phyloP scores from a whole-genome alignment of 2,113 vertebrate genomes.

The Fulica atra region DNA sequence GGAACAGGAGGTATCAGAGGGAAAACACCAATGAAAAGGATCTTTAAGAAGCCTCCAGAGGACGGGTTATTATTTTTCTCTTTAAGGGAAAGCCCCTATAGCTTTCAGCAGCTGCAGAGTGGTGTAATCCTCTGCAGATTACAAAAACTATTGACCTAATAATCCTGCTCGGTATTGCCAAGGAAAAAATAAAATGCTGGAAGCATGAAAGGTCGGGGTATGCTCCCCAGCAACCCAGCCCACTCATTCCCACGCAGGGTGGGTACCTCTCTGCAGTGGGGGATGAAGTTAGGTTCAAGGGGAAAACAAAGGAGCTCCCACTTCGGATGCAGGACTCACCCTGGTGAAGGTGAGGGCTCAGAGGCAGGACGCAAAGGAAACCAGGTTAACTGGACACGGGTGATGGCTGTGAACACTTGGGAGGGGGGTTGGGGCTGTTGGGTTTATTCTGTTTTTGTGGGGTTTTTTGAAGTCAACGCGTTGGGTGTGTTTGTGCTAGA shows the following conservation, averaged over 20 bases:
- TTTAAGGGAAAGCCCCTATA: not conserved
- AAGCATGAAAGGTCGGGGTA: not conserved
- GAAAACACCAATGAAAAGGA: not conserved
- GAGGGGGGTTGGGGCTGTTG: not conserved
- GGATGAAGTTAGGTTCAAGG: not conserved
- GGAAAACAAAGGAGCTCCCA: not conserved
- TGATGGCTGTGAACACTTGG: rapidly evolving
- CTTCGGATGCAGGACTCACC: not conserved
- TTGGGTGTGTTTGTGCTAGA: not conserved
- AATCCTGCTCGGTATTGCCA: not conserved
- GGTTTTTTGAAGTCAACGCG: not conserved
- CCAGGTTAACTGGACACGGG: not conserved
- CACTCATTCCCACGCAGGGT: not conserved
- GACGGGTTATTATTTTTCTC: not conserved
- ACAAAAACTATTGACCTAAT: not conserved
- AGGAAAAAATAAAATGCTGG: not conserved
- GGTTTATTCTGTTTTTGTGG: not conserved
- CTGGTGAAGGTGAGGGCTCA: not conserved
- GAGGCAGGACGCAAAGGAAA: not conserved
- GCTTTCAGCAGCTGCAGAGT: not conserved
- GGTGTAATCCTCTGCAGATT: not conserved
- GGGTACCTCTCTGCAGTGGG: not conserved
- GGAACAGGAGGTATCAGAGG: not conserved
- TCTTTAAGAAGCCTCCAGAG: not conserved
- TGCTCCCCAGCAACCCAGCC: not conserved